A percentile compares a stretch with the other conserved stretches of the same genome.
These are phyloP conservation scores for Pteromalus puparum DNA, from an alignment of 1,140 invertebrate genomes.

Conservation along the genomic window DNA sequence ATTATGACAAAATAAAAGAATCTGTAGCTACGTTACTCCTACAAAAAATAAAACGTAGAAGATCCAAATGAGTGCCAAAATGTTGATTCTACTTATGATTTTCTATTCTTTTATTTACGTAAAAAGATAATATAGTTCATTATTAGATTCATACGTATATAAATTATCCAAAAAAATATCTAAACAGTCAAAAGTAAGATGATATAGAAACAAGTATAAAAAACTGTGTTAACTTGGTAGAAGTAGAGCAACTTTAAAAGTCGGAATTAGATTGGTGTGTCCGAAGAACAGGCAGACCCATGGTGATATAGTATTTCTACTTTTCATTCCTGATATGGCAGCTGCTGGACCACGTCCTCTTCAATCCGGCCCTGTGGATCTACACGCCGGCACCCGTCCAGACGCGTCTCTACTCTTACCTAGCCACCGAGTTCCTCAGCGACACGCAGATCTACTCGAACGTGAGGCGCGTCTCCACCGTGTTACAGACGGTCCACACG, in stretches of 20 bases:
- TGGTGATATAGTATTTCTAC: constrained; percentile 84
- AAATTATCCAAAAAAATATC: too few relatives aligned
- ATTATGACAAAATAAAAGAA: not conserved
- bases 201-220: not conserved
- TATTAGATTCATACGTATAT: too few relatives aligned
- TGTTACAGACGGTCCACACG: constrained; percentile 98
- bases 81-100: too few relatives aligned
- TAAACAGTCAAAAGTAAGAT: not conserved
- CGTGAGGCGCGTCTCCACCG: constrained; percentile 96
- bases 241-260: constrained; percentile 61
- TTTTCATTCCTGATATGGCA: constrained; percentile 90
- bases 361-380: constrained; percentile 99
- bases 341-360: constrained; percentile 98
- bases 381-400: constrained; percentile 98
- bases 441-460: constrained; percentile 99
- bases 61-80: too few relatives aligned
- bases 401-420: constrained; percentile 95
- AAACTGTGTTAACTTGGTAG: constrained; percentile 26
- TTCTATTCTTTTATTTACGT: too few relatives aligned
- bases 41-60: too few relatives aligned
- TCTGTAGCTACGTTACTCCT: too few relatives aligned
- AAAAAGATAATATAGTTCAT: too few relatives aligned
- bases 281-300: constrained; percentile 78
- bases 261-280: constrained; percentile 75
- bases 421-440: constrained; percentile 97